A percentile compares a stretch with the other conserved stretches of the same genome.
phyloP scores from a whole-genome alignment of 2,888 invertebrate species.

The Plebejus melissa region DNA sequence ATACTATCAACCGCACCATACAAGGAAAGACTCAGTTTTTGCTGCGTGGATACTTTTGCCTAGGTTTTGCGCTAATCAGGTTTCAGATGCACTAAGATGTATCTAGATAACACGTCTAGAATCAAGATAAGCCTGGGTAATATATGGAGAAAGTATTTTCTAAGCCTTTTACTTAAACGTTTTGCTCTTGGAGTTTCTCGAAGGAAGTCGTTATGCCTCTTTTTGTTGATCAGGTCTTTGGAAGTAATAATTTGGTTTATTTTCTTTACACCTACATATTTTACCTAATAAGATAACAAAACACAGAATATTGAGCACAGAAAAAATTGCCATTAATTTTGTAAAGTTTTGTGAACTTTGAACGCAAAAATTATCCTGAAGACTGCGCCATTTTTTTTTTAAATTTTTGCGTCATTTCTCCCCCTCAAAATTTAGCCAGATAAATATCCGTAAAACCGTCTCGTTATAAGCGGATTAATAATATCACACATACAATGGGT shows the following conservation, averaged over 20 bases:
- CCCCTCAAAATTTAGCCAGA: neutral
- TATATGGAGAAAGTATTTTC: constrained; percentile 16
- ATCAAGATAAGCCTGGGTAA: constrained; percentile 3
- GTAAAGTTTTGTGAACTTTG: no score
- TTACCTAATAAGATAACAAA: no score
- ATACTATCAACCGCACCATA: neutral
- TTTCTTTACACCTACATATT: no score
- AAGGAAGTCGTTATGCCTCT: neutral
- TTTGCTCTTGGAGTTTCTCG: neutral
- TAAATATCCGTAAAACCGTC: neutral
- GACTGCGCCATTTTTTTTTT: no score
- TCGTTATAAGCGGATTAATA: constrained; percentile 7
- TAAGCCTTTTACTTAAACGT: neutral
- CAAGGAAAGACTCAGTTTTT: neutral
- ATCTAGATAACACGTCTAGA: constrained; percentile 7
- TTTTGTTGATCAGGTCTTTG: neutral
- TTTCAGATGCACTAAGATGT: constrained; percentile 1
- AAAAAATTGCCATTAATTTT: no score
- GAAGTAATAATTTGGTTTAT: neutral
- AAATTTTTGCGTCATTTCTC: neutral
- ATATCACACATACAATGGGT: neutral
- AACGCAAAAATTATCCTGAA: no score
- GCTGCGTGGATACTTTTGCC: constrained; percentile 1
- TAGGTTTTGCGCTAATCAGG: constrained; percentile 17
- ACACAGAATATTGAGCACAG: no score